Evolutionary conservation across 2,888 invertebrate genomes (phyloP), one percentile per base, ranked within the genome.

Genomic region (Chironomus riparius): DNA sequence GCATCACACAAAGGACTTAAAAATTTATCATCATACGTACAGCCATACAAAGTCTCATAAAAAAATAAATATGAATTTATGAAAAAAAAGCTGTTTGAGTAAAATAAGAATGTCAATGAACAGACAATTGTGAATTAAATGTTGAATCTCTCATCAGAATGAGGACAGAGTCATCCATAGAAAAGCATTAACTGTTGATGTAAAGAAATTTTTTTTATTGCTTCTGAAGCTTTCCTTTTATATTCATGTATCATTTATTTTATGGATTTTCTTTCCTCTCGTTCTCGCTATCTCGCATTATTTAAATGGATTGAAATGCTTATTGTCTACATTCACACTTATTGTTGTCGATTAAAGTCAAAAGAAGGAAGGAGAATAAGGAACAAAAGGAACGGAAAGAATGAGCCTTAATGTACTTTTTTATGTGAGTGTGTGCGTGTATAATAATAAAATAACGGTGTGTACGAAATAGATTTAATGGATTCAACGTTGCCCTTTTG

Each of bases 401-500:
- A 15, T 50, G 50, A 1, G 56, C n/a, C 18, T 56, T 18, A 56
- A 56, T 56, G n/a, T 18, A 65, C 56, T 15, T 56, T n/a, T 18
- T 56, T 18, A 15, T 56, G 18, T 56, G 15, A 15, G 56, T 48
- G 13, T 47, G 18, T 50, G 18, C 68, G 68, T 47, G 48, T 22
- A 47, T 68, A 74, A 74, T 68, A 74, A 74, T 74, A 74, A 74
- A 74, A 73, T 18, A 61, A 65, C 61, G 68, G 68, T 13, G 18
- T 56, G 56, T 56, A 56, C 18, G 56, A 74, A 18, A 56, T 24
- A 47, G 47, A 68, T 74, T 74, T 74, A 74, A 74, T 74, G 74
- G 74, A 74, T 74, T 21, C 12, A 38, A 22, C 24, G 18, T 38
- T 38, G 38, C 38, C 38, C 38, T 38, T 38, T 38, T 38, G 38